Base-by-base conservation (phyloP, 2,888 invertebrate species). In the Meta bourneti region DNA sequence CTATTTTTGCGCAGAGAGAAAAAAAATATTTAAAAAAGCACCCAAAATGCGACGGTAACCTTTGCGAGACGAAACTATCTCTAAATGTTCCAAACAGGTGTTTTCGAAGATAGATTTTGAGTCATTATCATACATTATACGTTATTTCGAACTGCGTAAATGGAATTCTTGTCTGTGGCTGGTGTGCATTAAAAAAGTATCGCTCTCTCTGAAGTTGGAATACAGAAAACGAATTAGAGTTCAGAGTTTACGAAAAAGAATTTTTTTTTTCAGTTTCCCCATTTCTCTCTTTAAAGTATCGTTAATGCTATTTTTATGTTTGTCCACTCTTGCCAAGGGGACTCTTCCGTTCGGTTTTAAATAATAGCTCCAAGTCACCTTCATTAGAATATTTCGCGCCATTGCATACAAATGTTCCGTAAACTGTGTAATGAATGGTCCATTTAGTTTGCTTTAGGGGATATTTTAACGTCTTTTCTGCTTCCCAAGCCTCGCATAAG, bases 91-190 rank as follows among this genome's bases (percentile, higher is more conserved):
- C 61, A 81, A 88, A 88, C 88, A 88, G 88, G 88, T 88, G 88
- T 88, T 88, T 88, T 74, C 52, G 74, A 88, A 88, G 88, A 88
- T 88, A 88, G 88, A 88, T 88, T 88, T 82, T 81, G 69, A 69
- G 81, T 81, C 88, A 88, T 88, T 88, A 88, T 81, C 88, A 88
- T 88, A 81, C 74, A 88, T 88, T 88, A 88, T 88, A 61, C 88
- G 81, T 74, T 81, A 88, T 88, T 88, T 81, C 71, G 81, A 88
- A 87, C 87, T 87, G 54, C 72, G 71, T 80, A 80, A 87, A 88
- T 81, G 88, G 81, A 80, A 81, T 88, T 88, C 75, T 49, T 54
- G 51, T 54, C 72, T 61, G 48, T 52, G 49, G 11, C 19, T 34
- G 19, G n/a, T 19, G 48, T 51, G 72, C 34, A 75, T 80, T 69